phyloP scores from a whole-genome alignment of 2,797 vertebrate genomes.

The Melanotaenia boesemani region DNA sequence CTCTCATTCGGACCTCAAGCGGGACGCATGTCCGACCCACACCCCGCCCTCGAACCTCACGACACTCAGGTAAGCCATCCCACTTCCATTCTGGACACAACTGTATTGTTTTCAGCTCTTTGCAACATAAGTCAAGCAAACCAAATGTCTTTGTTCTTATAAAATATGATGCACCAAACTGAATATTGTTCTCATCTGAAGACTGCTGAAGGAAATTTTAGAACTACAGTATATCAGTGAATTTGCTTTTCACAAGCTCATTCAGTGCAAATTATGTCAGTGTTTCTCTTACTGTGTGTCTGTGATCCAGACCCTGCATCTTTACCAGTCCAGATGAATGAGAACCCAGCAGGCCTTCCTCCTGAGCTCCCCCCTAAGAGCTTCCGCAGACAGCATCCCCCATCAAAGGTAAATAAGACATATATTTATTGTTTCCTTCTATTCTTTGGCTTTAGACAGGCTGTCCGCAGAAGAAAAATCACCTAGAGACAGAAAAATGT shows the following conservation, averaged over 20 bases:
- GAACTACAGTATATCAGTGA: too few relatives aligned
- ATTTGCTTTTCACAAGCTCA: too few relatives aligned
- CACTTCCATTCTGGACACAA: not conserved
- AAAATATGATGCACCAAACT: too few relatives aligned
- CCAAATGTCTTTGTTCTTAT: too few relatives aligned
- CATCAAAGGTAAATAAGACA: slow-evolving; percentile 45
- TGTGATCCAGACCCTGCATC: slow-evolving; percentile 68
- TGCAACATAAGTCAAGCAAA: too few relatives aligned
- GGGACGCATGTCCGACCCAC: slow-evolving; percentile 77
- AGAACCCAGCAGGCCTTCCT: slow-evolving; percentile 69
- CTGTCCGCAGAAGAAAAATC: too few relatives aligned
- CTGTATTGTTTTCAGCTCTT: not conserved
- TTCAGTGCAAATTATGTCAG: not conserved
- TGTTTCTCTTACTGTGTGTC: not conserved
- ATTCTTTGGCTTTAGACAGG: too few relatives aligned
- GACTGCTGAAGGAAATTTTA: too few relatives aligned
- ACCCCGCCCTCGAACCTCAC: slow-evolving; percentile 52
- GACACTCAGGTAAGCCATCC: slow-evolving; percentile 83
- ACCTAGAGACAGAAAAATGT: too few relatives aligned
- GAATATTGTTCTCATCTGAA: too few relatives aligned
- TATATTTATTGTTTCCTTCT: too few relatives aligned
- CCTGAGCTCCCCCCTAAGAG: slow-evolving; percentile 81
- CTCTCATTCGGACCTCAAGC: slow-evolving; percentile 85
- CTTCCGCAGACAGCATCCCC: slow-evolving; percentile 46
- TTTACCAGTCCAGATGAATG: slow-evolving; percentile 60